These are phyloP conservation scores for Callinectes sapidus DNA, from an alignment of 2,888 invertebrate species.

Conservation along the genomic window DNA sequence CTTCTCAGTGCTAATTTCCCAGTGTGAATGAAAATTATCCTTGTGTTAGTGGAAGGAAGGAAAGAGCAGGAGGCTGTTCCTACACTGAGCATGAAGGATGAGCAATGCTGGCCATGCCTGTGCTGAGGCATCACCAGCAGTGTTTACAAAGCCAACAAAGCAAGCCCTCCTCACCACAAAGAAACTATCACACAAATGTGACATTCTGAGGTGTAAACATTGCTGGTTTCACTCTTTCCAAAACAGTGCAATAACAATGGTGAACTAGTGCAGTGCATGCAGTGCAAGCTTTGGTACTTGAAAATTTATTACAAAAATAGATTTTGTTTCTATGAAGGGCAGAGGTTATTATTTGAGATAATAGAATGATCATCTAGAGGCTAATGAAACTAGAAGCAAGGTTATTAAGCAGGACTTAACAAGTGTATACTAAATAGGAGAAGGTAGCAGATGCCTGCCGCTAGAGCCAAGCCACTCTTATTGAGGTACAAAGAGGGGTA, in stretches of 20 bases:
- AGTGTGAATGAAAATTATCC: slow-evolving; percentile 3
- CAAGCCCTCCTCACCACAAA: neutral
- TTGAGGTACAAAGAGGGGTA: too few relatives aligned
- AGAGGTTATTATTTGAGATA: neutral
- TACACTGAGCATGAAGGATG: neutral
- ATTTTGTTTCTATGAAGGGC: neutral
- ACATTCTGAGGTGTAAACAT: neutral
- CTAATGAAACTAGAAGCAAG: neutral
- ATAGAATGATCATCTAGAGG: neutral
- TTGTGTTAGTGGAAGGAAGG: slow-evolving; percentile 50
- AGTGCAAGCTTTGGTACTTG: neutral
- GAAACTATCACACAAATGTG: neutral
- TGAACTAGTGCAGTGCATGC: neutral
- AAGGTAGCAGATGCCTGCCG: too few relatives aligned
- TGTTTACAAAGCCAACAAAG: neutral
- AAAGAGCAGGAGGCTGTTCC: neutral
- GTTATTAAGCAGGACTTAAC: neutral
- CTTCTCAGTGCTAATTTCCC: slow-evolving; percentile 43
- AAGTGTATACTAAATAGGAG: neutral
- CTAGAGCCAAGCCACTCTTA: too few relatives aligned
- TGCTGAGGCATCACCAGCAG: neutral
- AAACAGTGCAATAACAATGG: neutral
- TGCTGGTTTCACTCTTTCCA: neutral
- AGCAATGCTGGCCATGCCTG: neutral
- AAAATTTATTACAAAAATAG: neutral